Evolutionary conservation across 2,888 invertebrate species (phyloP).

Genomic region (Synergus laeviventris): DNA sequence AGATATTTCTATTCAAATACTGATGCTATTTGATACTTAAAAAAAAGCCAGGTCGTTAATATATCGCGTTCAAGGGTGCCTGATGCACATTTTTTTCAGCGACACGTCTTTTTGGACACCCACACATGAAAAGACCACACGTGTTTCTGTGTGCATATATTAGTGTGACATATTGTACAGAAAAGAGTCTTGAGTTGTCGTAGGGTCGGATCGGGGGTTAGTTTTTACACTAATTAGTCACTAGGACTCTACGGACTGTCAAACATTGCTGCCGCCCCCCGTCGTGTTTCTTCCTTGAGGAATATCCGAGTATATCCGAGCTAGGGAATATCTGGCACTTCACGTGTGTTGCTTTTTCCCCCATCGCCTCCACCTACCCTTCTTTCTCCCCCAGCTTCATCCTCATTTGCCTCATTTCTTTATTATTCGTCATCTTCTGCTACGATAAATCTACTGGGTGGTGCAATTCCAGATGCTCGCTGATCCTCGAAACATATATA

Average conservation of each 20-base stretch:
- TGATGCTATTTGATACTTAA: neutral
- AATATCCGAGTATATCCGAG: slow-evolving; percentile 32
- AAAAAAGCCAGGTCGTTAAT: neutral
- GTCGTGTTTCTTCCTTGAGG: slow-evolving; percentile 65
- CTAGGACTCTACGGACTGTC: slow-evolving; percentile 72
- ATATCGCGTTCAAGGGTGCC: neutral
- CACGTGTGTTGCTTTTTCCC: neutral
- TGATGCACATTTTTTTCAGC: neutral
- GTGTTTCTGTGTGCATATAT: neutral
- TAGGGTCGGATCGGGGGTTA: slow-evolving; percentile 59
- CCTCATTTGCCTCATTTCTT: slow-evolving; percentile 39
- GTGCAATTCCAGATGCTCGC: slow-evolving; percentile 36
- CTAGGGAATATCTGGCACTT: slow-evolving; percentile 39
- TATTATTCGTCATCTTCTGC: slow-evolving; percentile 40
- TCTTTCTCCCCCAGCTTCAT: slow-evolving; percentile 38
- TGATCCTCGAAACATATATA: slow-evolving; percentile 36
- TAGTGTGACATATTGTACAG: neutral
- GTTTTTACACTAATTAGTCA: slow-evolving; percentile 75
- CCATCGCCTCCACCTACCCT: slow-evolving; percentile 33
- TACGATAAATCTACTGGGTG: slow-evolving; percentile 26
- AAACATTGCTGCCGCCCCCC: slow-evolving; percentile 70
- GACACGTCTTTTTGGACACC: neutral
- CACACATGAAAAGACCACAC: neutral
- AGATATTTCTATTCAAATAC: neutral
- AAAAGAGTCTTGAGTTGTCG: slow-evolving; percentile 43